These are phyloP conservation scores for Perca flavescens DNA, from an alignment of 2,113 vertebrate genomes.

Conservation along the genomic window DNA sequence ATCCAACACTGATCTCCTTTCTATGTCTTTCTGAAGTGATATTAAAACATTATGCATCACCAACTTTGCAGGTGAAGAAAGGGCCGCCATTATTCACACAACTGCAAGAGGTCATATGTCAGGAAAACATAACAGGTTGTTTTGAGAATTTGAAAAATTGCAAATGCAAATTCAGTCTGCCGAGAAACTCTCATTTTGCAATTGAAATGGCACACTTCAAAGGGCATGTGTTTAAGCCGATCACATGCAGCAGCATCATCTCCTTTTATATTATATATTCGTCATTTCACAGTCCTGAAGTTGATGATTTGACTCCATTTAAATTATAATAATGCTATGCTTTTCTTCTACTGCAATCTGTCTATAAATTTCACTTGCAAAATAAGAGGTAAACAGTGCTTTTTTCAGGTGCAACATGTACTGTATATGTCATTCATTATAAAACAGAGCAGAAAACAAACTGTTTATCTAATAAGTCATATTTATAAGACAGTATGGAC, in stretches of 20 bases:
- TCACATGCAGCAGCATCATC: neutral
- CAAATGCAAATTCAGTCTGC: neutral
- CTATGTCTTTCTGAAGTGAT: no score
- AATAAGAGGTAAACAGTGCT: neutral
- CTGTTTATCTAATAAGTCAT: constrained; percentile 6
- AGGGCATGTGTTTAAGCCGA: neutral
- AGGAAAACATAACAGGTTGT: neutral
- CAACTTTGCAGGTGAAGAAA: neutral
- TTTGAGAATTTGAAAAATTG: neutral
- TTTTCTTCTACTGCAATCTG: neutral
- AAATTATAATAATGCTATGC: neutral
- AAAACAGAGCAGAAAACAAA: neutral
- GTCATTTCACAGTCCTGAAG: neutral
- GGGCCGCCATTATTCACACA: neutral
- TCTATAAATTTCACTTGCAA: neutral
- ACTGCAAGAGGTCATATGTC: neutral
- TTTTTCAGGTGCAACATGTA: neutral
- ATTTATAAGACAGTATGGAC: neutral
- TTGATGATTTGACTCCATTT: constrained; percentile 12
- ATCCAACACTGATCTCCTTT: no score
- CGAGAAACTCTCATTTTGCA: neutral
- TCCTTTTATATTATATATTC: no score
- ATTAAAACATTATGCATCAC: no score
- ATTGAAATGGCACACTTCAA: constrained; percentile 4
- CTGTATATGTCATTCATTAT: neutral